Evolutionary conservation across 2,113 vertebrate species (phyloP), one percentile per base, ranked within the genome.

Genomic region (Notiomystis cincta): DNA sequence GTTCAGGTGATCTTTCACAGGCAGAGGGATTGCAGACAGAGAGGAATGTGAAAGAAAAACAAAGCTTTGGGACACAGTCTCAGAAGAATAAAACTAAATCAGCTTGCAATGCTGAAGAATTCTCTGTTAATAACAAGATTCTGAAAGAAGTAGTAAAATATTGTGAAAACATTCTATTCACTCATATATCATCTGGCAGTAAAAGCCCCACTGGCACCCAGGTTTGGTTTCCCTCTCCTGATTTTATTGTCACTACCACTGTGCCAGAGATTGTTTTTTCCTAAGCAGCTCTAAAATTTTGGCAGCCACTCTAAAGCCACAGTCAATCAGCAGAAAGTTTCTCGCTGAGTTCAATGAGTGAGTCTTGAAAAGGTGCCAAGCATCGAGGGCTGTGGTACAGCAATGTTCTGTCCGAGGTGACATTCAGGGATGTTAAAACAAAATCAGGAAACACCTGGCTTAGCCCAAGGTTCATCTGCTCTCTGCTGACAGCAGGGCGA

Each of bases 391-490:
- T 85, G 57, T 15, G 20, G 16, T 13, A 9, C 7, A 66, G 58
- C 37, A 11, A 21, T 7, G 14, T 44, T 77, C 67, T 57, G n/a
- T 47, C 72, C 9, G 10, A 24, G 69, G 64, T 4, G 6, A 78
- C 42, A 13, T n/a, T 72, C 37, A 22, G 40, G 69, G 77, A 81
- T 37, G 73, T 53, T 72, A 21, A 77, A 94, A 78, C 38, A 90
- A 83, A 90, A 57, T 57, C 37, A 82, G 90, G 76, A 93, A 91
- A 53, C 50, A 70, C 73, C 81, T 83, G 84, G 50, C 8, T 44
- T 56, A 69, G 64, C 37, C 3, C 2, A 56, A 35, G 62, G 24
- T 60, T 80, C 7, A 4, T 37, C 62, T 67, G 30, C 53, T 58
- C 42, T 38, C 38, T 76, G 20, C 23, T 47, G 72, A 16, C 71